These are phyloP conservation scores for Grus americana DNA, from an alignment of 2,113 vertebrate species.

Conservation along the genomic window DNA sequence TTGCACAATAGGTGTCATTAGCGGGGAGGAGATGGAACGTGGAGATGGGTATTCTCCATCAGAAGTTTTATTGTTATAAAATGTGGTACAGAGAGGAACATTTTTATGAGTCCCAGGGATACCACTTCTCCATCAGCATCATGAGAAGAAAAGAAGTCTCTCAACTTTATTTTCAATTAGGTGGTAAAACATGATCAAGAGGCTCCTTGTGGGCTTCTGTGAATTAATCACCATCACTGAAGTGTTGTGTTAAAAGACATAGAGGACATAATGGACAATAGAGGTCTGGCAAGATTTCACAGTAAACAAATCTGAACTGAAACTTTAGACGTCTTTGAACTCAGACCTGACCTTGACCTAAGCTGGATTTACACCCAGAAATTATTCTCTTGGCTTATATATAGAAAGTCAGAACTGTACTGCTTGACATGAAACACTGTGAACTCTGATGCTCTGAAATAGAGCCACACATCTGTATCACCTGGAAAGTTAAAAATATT, in stretches of 20 bases:
- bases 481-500: conserved; percentile 4
- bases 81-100: conserved; percentile 3
- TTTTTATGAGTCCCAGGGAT: conserved; percentile 25
- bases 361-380: not conserved
- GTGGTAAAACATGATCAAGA: not conserved
- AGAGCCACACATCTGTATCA: not conserved
- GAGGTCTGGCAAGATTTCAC: conserved; percentile 4
- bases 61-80: not conserved
- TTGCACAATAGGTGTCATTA: not conserved
- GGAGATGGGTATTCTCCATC: not conserved
- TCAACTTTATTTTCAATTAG: conserved; percentile 18
- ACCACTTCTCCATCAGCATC: not conserved
- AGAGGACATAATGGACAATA: not conserved
- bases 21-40: not conserved
- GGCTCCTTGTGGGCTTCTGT: not conserved
- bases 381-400: not conserved
- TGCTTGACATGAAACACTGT: not conserved
- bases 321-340: conserved; percentile 26
- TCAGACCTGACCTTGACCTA: not conserved
- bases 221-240: not conserved
- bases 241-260: not conserved
- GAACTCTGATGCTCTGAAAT: not conserved
- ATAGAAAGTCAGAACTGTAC: not conserved
- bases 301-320: conserved; percentile 19
- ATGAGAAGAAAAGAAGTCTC: not conserved